Conservation (phyloP, 2,797 vertebrate species). For the Ataeniobius toweri region DNA sequence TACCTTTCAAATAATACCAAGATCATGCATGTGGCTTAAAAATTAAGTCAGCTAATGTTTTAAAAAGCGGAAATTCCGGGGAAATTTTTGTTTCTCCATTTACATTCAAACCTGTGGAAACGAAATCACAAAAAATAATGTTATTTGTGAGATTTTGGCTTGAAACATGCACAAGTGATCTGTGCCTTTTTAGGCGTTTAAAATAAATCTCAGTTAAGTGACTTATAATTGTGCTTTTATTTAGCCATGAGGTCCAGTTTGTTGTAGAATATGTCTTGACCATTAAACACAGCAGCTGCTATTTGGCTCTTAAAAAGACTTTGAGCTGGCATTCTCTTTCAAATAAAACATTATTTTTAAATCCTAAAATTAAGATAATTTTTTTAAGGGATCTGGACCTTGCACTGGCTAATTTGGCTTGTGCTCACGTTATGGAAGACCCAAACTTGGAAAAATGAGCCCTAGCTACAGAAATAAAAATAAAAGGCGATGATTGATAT, state of each 20-base stretch:
- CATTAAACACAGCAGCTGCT: background rate
- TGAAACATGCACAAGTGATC: background rate
- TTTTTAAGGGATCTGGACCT: background rate
- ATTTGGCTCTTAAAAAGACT: background rate
- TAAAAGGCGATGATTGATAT: background rate
- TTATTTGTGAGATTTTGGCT: background rate
- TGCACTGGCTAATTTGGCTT: background rate
- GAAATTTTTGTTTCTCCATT: too few species aligned
- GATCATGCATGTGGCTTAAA: background rate
- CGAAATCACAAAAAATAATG: background rate
- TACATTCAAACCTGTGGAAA: too few species aligned
- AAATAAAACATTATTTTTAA: background rate
- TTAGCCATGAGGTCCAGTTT: background rate
- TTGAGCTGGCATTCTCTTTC: background rate
- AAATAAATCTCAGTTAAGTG: background rate
- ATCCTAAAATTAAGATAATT: background rate
- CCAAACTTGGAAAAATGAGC: background rate
- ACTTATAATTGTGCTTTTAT: background rate
- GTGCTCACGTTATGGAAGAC: background rate
- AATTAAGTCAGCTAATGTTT: background rate
- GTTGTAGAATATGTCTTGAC: background rate
- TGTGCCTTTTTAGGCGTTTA: background rate
- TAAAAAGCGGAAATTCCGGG: background rate
- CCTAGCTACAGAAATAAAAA: background rate
- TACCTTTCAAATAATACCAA: background rate